Evolutionary conservation across 2,888 invertebrate species (phyloP).

Genomic region (Vesta saturnalis): DNA sequence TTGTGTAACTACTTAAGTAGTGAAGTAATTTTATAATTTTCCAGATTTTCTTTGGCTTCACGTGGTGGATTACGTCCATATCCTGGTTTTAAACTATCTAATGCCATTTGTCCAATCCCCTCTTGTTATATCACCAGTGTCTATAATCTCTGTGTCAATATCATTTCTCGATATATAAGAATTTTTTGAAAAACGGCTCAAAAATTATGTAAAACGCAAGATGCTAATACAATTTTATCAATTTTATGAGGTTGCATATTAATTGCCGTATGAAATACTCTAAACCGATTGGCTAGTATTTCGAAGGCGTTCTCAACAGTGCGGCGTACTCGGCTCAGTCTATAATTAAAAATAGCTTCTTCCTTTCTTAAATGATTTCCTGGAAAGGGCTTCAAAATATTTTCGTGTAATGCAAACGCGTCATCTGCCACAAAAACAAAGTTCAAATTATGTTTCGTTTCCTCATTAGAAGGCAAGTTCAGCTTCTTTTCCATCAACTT

Average conservation of each 20-base stretch:
- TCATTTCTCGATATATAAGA: too few species aligned
- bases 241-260: too few species aligned
- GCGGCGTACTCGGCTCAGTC: not conserved
- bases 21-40: not conserved
- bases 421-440: not conserved
- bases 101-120: not conserved
- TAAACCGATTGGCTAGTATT: conserved; percentile 4
- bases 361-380: not conserved
- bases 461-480: conserved; percentile 7
- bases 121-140: not conserved
- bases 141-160: too few species aligned
- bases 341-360: conserved; percentile 10
- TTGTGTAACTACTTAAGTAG: too few species aligned
- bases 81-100: not conserved
- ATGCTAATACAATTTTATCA: not conserved
- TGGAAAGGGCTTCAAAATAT: conserved; percentile 13
- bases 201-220: too few species aligned
- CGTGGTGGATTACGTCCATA: not conserved
- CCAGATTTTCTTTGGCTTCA: not conserved
- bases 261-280: too few species aligned
- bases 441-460: not conserved
- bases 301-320: conserved; percentile 1
- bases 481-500: conserved; percentile 4
- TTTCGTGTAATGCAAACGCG: conserved; percentile 16
- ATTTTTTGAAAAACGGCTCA: too few species aligned